Percentiles rank a stretch among this genome's conserved stretches.
These are phyloP conservation scores for Apodemia zela DNA, from an alignment of 2,888 invertebrate genomes.

Conservation along the genomic window DNA sequence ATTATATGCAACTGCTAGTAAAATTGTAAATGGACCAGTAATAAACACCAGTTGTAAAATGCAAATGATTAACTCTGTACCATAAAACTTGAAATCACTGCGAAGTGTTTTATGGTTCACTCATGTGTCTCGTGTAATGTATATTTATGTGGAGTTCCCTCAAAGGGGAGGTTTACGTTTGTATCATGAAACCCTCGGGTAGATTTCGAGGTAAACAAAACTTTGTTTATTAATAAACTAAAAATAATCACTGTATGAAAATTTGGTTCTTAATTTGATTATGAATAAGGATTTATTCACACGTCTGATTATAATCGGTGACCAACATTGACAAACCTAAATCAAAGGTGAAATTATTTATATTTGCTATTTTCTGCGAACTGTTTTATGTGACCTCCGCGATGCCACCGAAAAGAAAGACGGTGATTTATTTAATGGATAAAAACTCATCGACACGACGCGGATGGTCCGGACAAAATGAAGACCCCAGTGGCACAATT, in stretches of 20 bases:
- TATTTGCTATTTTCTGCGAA: too few species aligned
- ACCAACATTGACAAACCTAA: too few species aligned
- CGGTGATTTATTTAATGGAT: too few species aligned
- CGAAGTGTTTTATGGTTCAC: slow-evolving; percentile 12
- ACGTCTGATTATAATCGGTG: too few species aligned
- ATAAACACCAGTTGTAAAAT: slow-evolving; percentile 23
- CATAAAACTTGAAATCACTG: slow-evolving; percentile 16
- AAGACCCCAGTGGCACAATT: too few species aligned
- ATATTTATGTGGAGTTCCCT: slow-evolving; percentile 15
- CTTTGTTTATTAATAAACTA: slow-evolving; percentile 1
- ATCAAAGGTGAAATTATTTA: too few species aligned
- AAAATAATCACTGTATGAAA: neutral
- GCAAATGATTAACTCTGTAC: slow-evolving; percentile 24
- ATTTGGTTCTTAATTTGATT: too few species aligned
- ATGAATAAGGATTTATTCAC: too few species aligned
- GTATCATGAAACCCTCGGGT: neutral
- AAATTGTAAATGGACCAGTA: slow-evolving; percentile 3
- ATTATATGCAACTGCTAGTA: neutral
- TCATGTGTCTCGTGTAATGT: slow-evolving; percentile 8
- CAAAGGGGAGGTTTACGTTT: neutral
- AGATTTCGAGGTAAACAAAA: slow-evolving; percentile 1
- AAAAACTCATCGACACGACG: too few species aligned
- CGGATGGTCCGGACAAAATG: too few species aligned
- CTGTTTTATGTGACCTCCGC: too few species aligned
- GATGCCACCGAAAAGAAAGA: too few species aligned